Base-by-base conservation (phyloP, 2,113 vertebrate genomes). In the Cyprinodon variegatus region DNA sequence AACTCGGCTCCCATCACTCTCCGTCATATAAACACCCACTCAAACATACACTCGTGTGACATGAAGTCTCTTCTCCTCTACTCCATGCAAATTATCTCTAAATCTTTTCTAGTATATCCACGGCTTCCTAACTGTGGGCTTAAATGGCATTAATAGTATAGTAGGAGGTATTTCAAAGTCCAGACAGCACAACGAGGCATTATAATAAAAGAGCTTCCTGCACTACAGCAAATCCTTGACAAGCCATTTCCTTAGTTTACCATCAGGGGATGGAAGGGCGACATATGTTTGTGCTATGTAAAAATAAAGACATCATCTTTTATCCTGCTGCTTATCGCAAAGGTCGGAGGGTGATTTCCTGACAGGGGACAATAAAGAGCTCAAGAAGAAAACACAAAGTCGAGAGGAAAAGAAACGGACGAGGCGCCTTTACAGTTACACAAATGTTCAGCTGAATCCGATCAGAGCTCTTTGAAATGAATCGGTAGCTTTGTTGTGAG, bases 1-100 rank as follows among this genome's bases (percentile, higher is more conserved):
- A 86, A 88, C 83, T 76, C 78, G 82, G 79, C 65, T 73, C 72
- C 59, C 65, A 70, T 84, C 72, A 59, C 53, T 68, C 61, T 71
- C 61, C 10, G 41, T 65, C 72, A 75, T 74, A 71, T 74, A 80
- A 70, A 86, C 74, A 74, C 60, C 46, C 40, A 36, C 81, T 61
- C 63, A 59, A 57, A 61, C 71, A 76, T 53, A 78, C 37, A 82
- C 67, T 69, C 48, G 67, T 36, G 72, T 1, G 39, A 10, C 67
- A 67, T 1, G 4, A 29, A 40, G n/a, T 38, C 61, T 48, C 41
- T 20, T 39, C 60, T 67, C 46, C 61, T 78, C 57, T 17, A 38
- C 64, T 59, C 67, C 29, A 60, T 72, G 77, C 43, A 67, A 78
- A 68, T 13, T 38, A 40, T 61, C 61, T 68, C 48, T 37, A 4